phyloP scores from a whole-genome alignment of 2,797 vertebrate species.

The Pteropus rufus region DNA sequence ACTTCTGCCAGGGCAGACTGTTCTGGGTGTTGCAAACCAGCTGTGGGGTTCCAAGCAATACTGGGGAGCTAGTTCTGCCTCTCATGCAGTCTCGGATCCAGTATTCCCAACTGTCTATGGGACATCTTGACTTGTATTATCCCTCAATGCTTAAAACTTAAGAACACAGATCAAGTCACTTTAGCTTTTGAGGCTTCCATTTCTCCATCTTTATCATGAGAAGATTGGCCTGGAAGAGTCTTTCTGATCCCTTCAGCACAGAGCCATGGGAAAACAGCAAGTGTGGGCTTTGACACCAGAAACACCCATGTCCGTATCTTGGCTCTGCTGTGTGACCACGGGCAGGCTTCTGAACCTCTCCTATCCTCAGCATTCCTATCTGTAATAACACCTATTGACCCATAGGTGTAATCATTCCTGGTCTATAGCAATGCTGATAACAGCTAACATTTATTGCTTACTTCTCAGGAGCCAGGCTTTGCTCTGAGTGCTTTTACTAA shows the following conservation, averaged over 20 bases:
- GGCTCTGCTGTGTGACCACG: not conserved
- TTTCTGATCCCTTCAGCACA: not conserved
- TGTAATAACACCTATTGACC: not conserved
- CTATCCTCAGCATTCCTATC: not conserved
- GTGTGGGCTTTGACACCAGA: not conserved
- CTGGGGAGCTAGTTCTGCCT: accelerated
- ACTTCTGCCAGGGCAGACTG: not conserved
- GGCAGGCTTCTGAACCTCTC: not conserved
- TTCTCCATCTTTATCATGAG: not conserved
- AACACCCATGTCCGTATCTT: not conserved
- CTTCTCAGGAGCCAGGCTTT: not conserved
- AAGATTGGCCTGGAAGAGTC: too few species aligned
- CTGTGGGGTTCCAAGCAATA: not conserved
- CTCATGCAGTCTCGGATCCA: not conserved
- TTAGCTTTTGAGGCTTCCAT: not conserved
- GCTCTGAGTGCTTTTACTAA: not conserved
- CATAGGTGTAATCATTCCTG: not conserved
- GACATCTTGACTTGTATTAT: not conserved
- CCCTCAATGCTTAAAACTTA: not conserved
- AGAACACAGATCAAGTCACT: not conserved
- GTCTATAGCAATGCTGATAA: not conserved
- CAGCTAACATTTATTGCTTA: not conserved
- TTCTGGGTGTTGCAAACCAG: not conserved
- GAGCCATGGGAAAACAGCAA: accelerated
- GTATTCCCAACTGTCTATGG: not conserved